Evolutionary conservation across 2,113 vertebrate species (phyloP), one percentile per base, ranked within the genome.

Genomic region (Antidorcas marsupialis): DNA sequence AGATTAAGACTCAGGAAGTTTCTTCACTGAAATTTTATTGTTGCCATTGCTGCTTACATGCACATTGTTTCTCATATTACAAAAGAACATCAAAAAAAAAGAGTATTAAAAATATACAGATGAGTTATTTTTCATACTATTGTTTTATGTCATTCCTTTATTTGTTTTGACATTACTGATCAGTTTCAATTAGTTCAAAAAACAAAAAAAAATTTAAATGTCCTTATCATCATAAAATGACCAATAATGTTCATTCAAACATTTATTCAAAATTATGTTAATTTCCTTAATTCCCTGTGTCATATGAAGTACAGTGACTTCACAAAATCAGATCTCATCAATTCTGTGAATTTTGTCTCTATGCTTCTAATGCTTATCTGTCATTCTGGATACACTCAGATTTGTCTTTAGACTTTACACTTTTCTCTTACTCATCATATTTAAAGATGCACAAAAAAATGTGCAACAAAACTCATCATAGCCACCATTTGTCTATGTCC

Each of bases 391-490:
- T 67, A 52, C 14, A 47, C 27, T 89, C 60, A 91, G 87, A 97
- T 97, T 97, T 98, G 92, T 98, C 97, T 97, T 98, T 76, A 47
- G 92, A 97, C 55, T 95, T 93, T 97, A 52, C 27, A 53, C 43
- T 98, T 95, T 39, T 60, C 78, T 98, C 97, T 94, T 53, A 97
- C 97, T 98, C 95, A 92, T 98, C 79, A 27, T 96, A 97, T 96
- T 98, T 98, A 98, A 98, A 98, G 98, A 98, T 85, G 97, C 12
- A 3, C 91, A 96, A 97, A 97, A 97, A 98, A 94, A 90, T 87
- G 53, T 95, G 93, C 89, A 95, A 85, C 98, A 93, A 98, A 98
- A 59, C 78, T 98, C 98, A 98, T 98, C 94, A 95, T 81, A 97
- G 84, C 94, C 96, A 87, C 89, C 98, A 96, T 98, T 98, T 98